phyloP scores from a whole-genome alignment of 1,140 invertebrate species.

The Scaptodrosophila lebanonensis region DNA sequence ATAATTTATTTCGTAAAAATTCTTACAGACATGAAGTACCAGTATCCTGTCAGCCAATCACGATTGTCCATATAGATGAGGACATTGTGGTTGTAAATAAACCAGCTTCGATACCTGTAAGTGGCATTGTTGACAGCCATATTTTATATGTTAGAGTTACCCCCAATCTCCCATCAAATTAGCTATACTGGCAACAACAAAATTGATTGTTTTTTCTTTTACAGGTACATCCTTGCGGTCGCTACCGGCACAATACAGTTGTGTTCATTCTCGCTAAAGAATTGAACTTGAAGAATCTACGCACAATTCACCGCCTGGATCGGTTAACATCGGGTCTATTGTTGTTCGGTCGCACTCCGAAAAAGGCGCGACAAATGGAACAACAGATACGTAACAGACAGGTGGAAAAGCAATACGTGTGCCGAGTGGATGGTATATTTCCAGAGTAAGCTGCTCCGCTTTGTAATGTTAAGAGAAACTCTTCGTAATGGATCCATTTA shows the following conservation, averaged over 20 bases:
- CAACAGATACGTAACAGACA: slow-evolving; percentile 94
- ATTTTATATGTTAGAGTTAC: no score
- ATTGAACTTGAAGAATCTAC: slow-evolving; percentile 93
- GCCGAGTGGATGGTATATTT: slow-evolving; percentile 96
- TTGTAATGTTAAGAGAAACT: not conserved
- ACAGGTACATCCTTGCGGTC: slow-evolving; percentile 96
- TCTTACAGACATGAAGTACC: slow-evolving; percentile 98
- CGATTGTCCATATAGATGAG: slow-evolving; percentile 97
- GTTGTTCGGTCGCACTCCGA: slow-evolving; percentile 94
- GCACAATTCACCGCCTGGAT: slow-evolving; percentile 94
- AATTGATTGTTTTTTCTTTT: no score
- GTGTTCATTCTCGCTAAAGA: slow-evolving; percentile 98
- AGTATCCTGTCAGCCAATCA: slow-evolving; percentile 94
- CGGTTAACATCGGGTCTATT: slow-evolving; percentile 95
- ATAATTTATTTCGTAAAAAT: no score
- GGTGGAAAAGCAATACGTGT: slow-evolving; percentile 98
- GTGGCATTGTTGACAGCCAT: slow-evolving; percentile 88
- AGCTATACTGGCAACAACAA: no score
- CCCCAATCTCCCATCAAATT: no score
- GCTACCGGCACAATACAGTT: slow-evolving; percentile 97
- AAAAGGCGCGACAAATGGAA: slow-evolving; percentile 94
- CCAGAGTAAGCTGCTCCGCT: slow-evolving; percentile 88
- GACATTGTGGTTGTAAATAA: slow-evolving; percentile 99
- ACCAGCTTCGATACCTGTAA: slow-evolving; percentile 98
- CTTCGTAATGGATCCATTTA: not conserved